Evolutionary conservation across 2,888 invertebrate species (phyloP).

Genomic region (Brenthis ino): DNA sequence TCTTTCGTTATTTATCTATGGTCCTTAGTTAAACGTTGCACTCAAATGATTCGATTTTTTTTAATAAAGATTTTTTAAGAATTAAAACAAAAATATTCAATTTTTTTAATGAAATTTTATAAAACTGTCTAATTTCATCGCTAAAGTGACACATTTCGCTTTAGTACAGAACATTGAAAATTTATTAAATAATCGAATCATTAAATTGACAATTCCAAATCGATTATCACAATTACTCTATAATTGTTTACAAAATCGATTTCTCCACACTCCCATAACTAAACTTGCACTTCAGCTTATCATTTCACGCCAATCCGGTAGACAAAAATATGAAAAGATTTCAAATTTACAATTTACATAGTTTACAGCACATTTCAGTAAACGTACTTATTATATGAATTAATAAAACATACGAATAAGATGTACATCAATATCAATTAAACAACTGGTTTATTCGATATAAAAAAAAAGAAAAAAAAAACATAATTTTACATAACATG

Average conservation of each 20-base stretch:
- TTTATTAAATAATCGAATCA: not conserved
- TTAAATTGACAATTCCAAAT: conserved; percentile 5
- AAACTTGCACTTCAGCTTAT: not conserved
- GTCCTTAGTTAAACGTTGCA: conserved; percentile 9
- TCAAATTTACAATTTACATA: conserved; percentile 17
- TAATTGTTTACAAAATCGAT: conserved; percentile 1
- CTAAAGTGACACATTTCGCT: no score
- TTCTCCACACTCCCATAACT: not conserved
- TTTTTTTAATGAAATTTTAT: no score
- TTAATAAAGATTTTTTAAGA: not conserved
- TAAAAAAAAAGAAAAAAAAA: no score
- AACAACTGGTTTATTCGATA: no score
- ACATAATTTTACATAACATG: no score
- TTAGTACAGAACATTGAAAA: not conserved
- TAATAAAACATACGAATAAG: no score
- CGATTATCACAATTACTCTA: not conserved
- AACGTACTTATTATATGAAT: not conserved
- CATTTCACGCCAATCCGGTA: not conserved
- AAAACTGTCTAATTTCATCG: no score
- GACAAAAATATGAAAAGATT: conserved; percentile 1
- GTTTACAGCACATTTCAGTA: conserved; percentile 5
- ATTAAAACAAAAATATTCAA: not conserved
- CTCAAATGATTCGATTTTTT: conserved; percentile 3
- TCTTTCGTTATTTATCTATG: conserved; percentile 17
- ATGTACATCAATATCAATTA: no score